Percentiles rank a stretch among this genome's conserved stretches.
Conservation (phyloP, 2,113 vertebrate genomes). For the Dipodomys stephensi region DNA sequence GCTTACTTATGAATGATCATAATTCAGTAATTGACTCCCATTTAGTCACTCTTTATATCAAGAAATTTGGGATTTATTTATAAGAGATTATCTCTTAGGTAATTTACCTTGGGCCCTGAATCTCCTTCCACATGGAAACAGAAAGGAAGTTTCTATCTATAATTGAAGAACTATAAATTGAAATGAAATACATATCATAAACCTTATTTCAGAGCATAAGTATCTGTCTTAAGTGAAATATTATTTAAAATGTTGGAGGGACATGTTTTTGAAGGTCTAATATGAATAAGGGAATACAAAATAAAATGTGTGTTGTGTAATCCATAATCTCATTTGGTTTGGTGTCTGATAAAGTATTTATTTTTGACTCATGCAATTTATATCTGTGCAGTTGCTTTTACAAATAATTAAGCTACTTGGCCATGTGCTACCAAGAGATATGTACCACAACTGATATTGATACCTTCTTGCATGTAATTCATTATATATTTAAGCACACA, state of each 20-base stretch:
- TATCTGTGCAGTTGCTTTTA: not conserved
- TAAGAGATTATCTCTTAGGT: not conserved
- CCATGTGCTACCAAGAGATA: not conserved
- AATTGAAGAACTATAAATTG: slow-evolving; percentile 1
- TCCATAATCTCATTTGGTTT: not conserved
- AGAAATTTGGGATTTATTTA: not conserved
- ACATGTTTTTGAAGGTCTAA: not conserved
- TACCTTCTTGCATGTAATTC: not conserved
- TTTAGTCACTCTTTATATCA: not conserved
- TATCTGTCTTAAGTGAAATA: not conserved
- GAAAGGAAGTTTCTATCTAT: not conserved
- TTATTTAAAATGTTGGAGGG: not conserved
- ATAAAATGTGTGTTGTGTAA: not conserved
- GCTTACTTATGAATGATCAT: not conserved
- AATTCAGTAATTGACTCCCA: not conserved
- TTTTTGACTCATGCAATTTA: not conserved
- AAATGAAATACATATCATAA: slow-evolving; percentile 6
- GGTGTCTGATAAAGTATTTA: slow-evolving; percentile 8
- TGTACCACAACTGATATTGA: not conserved
- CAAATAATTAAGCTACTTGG: not conserved
- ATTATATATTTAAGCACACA: not conserved
- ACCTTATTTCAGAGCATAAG: not conserved
- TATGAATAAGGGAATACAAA: not conserved
- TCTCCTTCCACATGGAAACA: not conserved
- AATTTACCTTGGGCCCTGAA: not conserved